Evolutionary conservation across 2,888 invertebrate species (phyloP).

Genomic region (Blastobasis lacticolella): DNA sequence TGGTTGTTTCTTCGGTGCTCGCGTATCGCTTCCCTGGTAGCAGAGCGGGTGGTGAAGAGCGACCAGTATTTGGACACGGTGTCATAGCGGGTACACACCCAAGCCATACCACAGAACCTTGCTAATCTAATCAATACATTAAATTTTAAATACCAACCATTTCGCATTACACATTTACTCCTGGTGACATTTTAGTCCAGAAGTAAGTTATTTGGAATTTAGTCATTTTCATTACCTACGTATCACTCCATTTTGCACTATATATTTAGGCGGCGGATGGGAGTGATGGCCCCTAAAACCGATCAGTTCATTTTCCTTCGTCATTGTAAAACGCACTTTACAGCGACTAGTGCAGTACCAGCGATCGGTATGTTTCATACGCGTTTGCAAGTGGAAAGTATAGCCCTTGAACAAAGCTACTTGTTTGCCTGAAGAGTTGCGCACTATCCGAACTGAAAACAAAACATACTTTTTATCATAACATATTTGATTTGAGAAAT

Average conservation of each 20-base stretch:
- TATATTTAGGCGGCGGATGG: conserved; percentile 12
- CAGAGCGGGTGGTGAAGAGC: conserved; percentile 46
- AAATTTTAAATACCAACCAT: too few species aligned
- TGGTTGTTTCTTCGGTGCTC: conserved; percentile 3
- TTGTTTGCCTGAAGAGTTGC: too few species aligned
- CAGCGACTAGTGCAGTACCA: conserved; percentile 9
- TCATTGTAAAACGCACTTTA: conserved; percentile 14
- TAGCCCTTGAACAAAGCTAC: conserved; percentile 8
- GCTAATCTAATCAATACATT: too few species aligned
- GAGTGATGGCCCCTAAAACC: conserved; percentile 4
- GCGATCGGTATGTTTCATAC: conserved; percentile 2
- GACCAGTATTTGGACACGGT: conserved; percentile 50
- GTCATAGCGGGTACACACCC: too few species aligned
- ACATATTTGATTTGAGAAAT: too few species aligned
- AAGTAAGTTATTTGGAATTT: too few species aligned
- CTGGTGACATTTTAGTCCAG: too few species aligned
- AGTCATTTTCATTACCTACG: too few species aligned
- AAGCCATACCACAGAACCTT: too few species aligned
- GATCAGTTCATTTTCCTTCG: not conserved
- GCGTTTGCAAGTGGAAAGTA: conserved; percentile 11
- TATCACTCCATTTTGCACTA: conserved; percentile 10
- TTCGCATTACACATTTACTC: too few species aligned
- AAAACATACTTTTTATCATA: too few species aligned
- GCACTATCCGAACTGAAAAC: too few species aligned
- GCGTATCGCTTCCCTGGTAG: conserved; percentile 46